These are phyloP conservation scores for Chondrilla cf. caribensis DNA, from an alignment of 37 sponge, comb jelly and placozoan species.

Conservation along the genomic window DNA sequence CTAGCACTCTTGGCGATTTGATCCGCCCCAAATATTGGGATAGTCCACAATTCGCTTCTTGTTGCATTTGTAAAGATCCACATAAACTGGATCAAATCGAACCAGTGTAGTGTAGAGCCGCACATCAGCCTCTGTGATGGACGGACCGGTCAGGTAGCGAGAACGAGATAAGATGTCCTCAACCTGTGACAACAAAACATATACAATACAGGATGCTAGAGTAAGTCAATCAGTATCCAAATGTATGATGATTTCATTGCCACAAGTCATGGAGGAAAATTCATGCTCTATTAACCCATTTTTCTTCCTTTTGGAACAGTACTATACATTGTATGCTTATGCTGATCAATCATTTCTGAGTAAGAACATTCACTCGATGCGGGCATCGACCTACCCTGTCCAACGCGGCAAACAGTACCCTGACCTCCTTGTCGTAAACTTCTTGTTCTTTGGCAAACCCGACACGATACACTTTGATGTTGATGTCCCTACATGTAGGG, in stretches of 20 bases:
- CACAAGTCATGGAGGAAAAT: too few species aligned
- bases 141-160: constrained; percentile 79
- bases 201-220: not conserved
- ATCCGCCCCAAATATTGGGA: constrained; percentile 85
- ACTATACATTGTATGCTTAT: not conserved
- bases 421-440: constrained; percentile 78
- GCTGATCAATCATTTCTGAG: not conserved
- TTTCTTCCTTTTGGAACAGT: too few species aligned
- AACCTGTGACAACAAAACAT: constrained; percentile 34
- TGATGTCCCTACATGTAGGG: constrained; percentile 57
- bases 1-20: too few species aligned
- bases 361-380: not conserved
- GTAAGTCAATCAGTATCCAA: too few species aligned
- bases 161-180: constrained; percentile 72
- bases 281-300: too few species aligned
- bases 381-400: constrained; percentile 37
- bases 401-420: constrained; percentile 78
- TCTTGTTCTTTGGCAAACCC: constrained; percentile 93
- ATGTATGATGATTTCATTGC: too few species aligned
- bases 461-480: constrained; percentile 86
- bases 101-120: constrained; percentile 86
- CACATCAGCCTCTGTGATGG: constrained; percentile 90
- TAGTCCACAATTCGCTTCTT: constrained; percentile 87
- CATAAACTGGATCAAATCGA: constrained; percentile 89
- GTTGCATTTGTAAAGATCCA: constrained; percentile 95